Conservation (phyloP, 2,797 vertebrate species). For the Argyrosomus regius region DNA sequence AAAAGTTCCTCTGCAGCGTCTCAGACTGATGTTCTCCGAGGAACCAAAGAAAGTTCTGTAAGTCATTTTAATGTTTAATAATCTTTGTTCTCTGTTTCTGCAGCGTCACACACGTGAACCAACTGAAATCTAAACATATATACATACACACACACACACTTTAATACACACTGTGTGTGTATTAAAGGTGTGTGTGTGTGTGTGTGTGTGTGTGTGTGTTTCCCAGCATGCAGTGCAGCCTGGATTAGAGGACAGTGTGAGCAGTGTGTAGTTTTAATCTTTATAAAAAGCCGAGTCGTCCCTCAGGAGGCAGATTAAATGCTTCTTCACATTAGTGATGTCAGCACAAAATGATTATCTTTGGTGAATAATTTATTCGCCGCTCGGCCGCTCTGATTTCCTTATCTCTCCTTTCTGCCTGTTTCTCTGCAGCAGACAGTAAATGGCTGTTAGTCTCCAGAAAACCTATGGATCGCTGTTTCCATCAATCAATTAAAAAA, state of each 20-base stretch:
- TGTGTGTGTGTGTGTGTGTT: background rate
- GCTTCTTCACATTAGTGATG: constrained; percentile 99
- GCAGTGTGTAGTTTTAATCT: constrained; percentile 85
- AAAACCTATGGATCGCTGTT: constrained; percentile 93
- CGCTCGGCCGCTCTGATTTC: constrained; percentile 88
- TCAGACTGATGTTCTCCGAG: too few species aligned
- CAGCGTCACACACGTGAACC: too few species aligned
- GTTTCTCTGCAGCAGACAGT: constrained; percentile 90
- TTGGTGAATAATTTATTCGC: constrained; percentile 98
- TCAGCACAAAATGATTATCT: constrained; percentile 99
- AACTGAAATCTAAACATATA: too few species aligned
- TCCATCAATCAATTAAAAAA: constrained; percentile 99
- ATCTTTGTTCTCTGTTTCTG: too few species aligned
- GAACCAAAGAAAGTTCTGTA: too few species aligned
- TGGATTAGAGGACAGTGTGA: constrained; percentile 67
- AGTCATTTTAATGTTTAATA: too few species aligned
- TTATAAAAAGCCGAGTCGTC: constrained; percentile 83
- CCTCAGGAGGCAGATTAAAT: constrained; percentile 94
- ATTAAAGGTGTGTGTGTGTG: too few species aligned
- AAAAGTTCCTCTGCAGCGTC: too few species aligned
- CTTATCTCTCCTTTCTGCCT: constrained; percentile 92
- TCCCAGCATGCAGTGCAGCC: constrained; percentile 49
- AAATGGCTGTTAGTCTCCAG: constrained; percentile 94
- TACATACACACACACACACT: too few species aligned
- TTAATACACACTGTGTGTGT: background rate